Evolutionary conservation across 92 coral and sea anemone species (phyloP), one percentile per base, ranked within the genome.

Genomic region (Micromussa lordhowensis): DNA sequence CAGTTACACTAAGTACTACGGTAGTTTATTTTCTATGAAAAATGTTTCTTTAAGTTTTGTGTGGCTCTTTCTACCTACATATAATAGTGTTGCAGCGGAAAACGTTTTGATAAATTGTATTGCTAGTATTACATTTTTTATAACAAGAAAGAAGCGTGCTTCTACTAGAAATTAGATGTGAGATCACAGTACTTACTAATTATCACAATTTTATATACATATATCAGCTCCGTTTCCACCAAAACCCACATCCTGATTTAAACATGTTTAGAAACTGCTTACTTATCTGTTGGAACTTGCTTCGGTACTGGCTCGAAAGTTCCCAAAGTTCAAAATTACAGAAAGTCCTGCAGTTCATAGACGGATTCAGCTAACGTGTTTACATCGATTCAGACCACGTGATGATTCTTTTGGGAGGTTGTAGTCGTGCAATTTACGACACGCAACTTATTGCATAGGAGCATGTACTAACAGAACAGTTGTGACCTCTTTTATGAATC

Each of bases 231-330:
- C 26, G 53, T 73, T 73, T 17, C 36, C 78, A 73, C 21, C 26
- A 73, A 19, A 13, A 32, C 24, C 24, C 24, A 36, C 53, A 38
- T 73, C 51, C n/a, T n/a, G 48, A 40, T n/a, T n/a, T 32, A 72
- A 17, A 72, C 77, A 34, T 73, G 28, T 71, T 71, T 31, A 71
- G 49, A 73, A 73, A 22, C 78, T 73, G 38, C 26, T 32, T 73
- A 34, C 51, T 21, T 28, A 29, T 13, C 30, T 32, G 53, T 32
- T 4, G 17, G 18, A 28, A 28, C 71, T 66, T 66, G 32, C 18
- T 66, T 63, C n/a, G n/a, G n/a, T n/a, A 63, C 30, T 24, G 32
- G 10, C 14, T n/a, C 26, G 61, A 55, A 55, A 15, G 61, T 26
- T 66, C 2, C 71, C n/a, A 5, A 63, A 63, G 26, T 63, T 59